These are phyloP conservation scores for Erebia ligea DNA, from an alignment of 2,888 invertebrate species.

Conservation along the genomic window DNA sequence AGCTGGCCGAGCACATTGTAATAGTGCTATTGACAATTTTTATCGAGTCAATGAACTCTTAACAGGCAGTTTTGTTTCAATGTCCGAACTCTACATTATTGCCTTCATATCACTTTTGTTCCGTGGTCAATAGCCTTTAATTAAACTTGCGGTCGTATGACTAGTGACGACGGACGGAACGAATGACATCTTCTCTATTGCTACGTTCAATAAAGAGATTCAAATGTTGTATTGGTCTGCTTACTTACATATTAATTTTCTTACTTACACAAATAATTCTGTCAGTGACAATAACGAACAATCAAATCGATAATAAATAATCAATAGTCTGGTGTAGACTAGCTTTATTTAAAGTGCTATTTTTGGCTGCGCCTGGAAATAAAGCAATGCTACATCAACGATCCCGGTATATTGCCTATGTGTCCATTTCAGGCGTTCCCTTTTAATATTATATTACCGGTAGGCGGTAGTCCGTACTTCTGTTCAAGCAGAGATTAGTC, in stretches of 20 bases:
- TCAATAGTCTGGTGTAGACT: neutral
- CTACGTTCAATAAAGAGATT: slow-evolving; percentile 39
- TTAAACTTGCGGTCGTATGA: slow-evolving; percentile 31
- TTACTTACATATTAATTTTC: neutral
- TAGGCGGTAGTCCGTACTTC: no score
- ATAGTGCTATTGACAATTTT: slow-evolving; percentile 73
- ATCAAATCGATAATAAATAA: neutral
- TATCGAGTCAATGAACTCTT: slow-evolving; percentile 66
- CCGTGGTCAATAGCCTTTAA: slow-evolving; percentile 37
- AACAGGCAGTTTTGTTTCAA: slow-evolving; percentile 32
- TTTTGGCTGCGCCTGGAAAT: neutral
- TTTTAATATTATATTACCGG: no score
- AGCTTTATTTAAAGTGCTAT: neutral
- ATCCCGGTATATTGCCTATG: neutral
- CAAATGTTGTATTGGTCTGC: neutral
- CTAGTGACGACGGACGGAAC: slow-evolving; percentile 29
- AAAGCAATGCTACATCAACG: slow-evolving; percentile 1
- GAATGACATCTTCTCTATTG: slow-evolving; percentile 37
- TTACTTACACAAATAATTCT: no score
- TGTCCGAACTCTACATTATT: slow-evolving; percentile 28
- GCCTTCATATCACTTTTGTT: slow-evolving; percentile 30
- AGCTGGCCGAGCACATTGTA: slow-evolving; percentile 55
- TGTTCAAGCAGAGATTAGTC: no score
- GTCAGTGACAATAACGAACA: no score
- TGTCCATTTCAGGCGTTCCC: neutral